phyloP scores from a whole-genome alignment of 1,140 invertebrate species.

The Tribolium madens region DNA sequence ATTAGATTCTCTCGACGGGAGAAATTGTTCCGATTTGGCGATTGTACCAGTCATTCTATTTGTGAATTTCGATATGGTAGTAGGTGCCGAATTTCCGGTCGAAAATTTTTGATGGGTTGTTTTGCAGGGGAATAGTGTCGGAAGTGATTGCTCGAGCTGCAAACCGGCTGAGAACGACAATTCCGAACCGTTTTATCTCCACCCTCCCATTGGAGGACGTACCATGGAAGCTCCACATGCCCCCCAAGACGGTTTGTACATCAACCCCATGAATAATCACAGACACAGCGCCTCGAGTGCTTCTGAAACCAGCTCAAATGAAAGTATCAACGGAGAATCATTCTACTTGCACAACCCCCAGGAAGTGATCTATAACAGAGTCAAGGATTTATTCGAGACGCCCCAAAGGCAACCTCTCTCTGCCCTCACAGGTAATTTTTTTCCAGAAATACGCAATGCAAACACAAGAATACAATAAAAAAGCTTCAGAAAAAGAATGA shows the following conservation, averaged over 20 bases:
- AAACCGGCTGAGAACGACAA: constrained; percentile 62
- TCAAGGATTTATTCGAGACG: constrained; percentile 81
- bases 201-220: constrained; percentile 69
- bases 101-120: not conserved
- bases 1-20: not conserved
- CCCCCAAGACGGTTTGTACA: constrained; percentile 82
- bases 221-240: constrained; percentile 67
- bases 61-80: not conserved
- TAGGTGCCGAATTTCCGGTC: not conserved
- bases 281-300: constrained; percentile 61
- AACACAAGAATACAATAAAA: no score
- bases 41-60: not conserved
- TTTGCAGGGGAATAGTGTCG: constrained; percentile 56
- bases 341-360: constrained; percentile 87
- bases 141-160: constrained; percentile 61
- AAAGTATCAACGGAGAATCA: constrained; percentile 71
- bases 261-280: constrained; percentile 80
- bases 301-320: constrained; percentile 55
- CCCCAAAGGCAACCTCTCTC: constrained; percentile 56
- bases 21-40: constrained; percentile 26
- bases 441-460: no score
- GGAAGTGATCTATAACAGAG: constrained; percentile 81
- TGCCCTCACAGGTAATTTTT: constrained; percentile 62
- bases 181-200: constrained; percentile 79
- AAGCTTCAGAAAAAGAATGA: no score